phyloP scores from a whole-genome alignment of 2,888 invertebrate species.

The Hydraecia micacea region DNA sequence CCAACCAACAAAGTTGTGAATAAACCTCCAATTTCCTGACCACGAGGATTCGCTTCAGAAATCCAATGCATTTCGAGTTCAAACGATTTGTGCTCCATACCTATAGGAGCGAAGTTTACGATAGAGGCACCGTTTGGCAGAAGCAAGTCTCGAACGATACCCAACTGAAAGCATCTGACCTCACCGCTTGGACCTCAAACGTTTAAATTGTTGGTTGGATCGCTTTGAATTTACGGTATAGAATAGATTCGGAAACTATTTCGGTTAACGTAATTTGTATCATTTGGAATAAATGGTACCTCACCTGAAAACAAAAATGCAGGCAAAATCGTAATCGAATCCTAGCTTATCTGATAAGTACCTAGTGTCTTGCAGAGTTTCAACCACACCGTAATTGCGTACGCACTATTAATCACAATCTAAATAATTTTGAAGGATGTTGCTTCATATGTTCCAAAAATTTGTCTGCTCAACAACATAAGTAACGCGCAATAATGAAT shows the following conservation, averaged over 20 bases:
- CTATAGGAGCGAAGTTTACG: conserved; percentile 20
- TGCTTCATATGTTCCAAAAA: no score
- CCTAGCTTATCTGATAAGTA: no score
- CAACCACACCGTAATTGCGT: background rate
- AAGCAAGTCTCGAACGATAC: conserved; percentile 20
- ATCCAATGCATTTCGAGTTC: conserved; percentile 17
- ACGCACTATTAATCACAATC: no score
- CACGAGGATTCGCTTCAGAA: conserved; percentile 13
- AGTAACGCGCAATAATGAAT: no score
- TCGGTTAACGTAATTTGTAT: background rate
- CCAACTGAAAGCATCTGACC: conserved; percentile 23
- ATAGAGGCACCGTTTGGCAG: conserved; percentile 22
- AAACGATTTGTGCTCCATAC: conserved; percentile 25
- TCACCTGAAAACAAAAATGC: background rate
- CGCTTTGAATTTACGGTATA: conserved; percentile 12
- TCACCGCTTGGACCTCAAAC: conserved; percentile 47
- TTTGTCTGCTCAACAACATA: no score
- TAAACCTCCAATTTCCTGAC: conserved; percentile 25
- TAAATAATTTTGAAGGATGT: no score
- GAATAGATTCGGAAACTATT: conserved; percentile 29
- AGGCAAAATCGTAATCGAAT: background rate
- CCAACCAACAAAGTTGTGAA: background rate
- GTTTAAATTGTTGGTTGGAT: conserved; percentile 29
- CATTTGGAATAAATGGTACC: background rate
- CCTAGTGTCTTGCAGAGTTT: background rate